Evolutionary conservation across 1,140 invertebrate species (phyloP).

Genomic region (Oscheius sp.): DNA sequence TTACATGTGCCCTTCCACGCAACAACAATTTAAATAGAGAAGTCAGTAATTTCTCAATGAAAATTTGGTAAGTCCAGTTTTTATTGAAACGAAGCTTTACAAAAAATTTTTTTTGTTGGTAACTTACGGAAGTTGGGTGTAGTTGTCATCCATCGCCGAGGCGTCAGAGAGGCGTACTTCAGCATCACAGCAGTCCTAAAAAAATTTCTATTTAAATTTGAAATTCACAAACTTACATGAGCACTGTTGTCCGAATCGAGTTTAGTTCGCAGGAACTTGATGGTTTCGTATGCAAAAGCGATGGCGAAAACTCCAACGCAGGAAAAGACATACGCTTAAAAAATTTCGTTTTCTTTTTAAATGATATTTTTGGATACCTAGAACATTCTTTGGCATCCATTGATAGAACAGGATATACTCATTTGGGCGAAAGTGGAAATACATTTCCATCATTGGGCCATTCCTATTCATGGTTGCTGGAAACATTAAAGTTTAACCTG

Average conservation of each 20-base stretch:
- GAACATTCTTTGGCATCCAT: conserved; percentile 41
- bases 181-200: background rate
- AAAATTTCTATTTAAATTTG: background rate
- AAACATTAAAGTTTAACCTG: background rate
- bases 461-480: background rate
- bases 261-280: conserved; percentile 14
- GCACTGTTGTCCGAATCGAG: background rate
- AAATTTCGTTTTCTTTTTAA: conserved; percentile 20
- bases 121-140: background rate
- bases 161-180: background rate
- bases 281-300: conserved; percentile 32
- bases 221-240: background rate
- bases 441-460: conserved; percentile 53
- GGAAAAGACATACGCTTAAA: conserved; percentile 37
- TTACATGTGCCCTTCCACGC: no score
- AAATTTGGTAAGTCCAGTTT: no score
- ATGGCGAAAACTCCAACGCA: conserved; percentile 31
- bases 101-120: no score
- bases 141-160: background rate
- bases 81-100: no score
- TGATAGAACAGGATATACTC: conserved; percentile 44
- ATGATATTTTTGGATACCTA: conserved; percentile 26
- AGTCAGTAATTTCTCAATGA: no score
- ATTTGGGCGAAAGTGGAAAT: conserved; percentile 48
- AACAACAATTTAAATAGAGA: no score